Evolutionary conservation across 2,797 vertebrate species (phyloP).

Genomic region (Leptatherina wallacei): DNA sequence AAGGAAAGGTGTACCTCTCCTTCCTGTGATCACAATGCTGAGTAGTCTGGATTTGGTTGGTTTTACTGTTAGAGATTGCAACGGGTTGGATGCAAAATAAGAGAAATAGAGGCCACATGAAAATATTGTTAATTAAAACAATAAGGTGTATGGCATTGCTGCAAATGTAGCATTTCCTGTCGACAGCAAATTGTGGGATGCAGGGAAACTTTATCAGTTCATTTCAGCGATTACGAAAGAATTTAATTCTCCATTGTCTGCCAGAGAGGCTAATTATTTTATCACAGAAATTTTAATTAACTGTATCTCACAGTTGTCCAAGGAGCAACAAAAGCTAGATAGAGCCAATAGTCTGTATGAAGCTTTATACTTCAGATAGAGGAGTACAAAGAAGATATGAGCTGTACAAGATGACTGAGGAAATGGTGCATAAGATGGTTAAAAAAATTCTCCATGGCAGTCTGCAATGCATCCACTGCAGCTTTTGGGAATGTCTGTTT

Average conservation of each 20-base stretch:
- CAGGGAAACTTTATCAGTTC: slow-evolving; percentile 78
- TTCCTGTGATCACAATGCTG: no score
- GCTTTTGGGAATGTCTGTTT: slow-evolving; percentile 43
- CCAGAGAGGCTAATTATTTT: slow-evolving; percentile 84
- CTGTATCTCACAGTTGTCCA: slow-evolving; percentile 78
- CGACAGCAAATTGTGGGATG: slow-evolving; percentile 56
- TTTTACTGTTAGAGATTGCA: neutral
- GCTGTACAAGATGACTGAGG: slow-evolving; percentile 49
- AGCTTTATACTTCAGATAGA: slow-evolving; percentile 59
- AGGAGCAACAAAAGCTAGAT: slow-evolving; percentile 72
- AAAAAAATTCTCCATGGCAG: slow-evolving; percentile 27
- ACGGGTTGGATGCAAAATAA: neutral
- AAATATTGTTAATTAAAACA: neutral
- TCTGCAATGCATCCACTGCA: slow-evolving; percentile 21
- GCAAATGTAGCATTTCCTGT: slow-evolving; percentile 52
- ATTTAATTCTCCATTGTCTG: slow-evolving; percentile 78
- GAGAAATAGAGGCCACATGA: no score
- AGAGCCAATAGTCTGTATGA: slow-evolving; percentile 55
- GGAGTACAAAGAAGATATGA: slow-evolving; percentile 48
- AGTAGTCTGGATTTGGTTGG: neutral
- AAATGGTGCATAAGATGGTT: slow-evolving; percentile 39
- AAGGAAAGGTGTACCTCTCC: neutral
- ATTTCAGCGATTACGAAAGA: slow-evolving; percentile 75
- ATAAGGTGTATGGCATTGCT: slow-evolving; percentile 34
- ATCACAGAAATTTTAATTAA: slow-evolving; percentile 85